Evolutionary conservation across 64 coral and sea anemone species (phyloP), one percentile per base, ranked within the genome.

Genomic region (Astreopora myriophthalma): DNA sequence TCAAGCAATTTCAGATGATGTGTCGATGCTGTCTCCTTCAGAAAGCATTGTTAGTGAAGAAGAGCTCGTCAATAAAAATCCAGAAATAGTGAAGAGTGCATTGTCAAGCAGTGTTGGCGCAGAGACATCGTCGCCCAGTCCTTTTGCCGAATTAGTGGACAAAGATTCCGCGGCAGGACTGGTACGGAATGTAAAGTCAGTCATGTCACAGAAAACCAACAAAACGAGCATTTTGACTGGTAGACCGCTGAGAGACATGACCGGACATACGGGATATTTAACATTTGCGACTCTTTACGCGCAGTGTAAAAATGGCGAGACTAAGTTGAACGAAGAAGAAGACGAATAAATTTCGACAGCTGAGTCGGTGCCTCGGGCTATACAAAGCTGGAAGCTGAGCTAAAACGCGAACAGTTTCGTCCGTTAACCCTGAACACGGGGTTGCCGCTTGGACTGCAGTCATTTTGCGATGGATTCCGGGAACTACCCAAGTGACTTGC

Each of bases 221-320:
- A 95, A 67, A 85, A 32, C 85, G 22, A 86, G 89, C 31, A 64
- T 96, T 76, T 32, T 98, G 69, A 93, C 94, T 49, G 90, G 94
- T 6, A 92, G 68, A 44, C 91, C 97, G 28, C 32, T 91, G 22
- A 93, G 63, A 70, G 90, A 99, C 28, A 93, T 88, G 64, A 91
- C 94, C 19, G 97, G 97, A 1, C 97, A 99, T 61, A 99, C 97
- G 25, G 97, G 97, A 39, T 99, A 93, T 76, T 72, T 99, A n/a
- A 99, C 97, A 14, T 99, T 99, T 79, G 97, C 94, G 17, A 80
- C 94, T 10, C 60, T 99, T 3, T 95, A 89, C 82, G 69, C 75
- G 1, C 36, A 70, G 27, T 13, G 16, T 17, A 10, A 19, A 22
- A 83, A 26, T 20, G 31, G 1, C 28, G 22, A 83, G 22, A 2